phyloP scores from a whole-genome alignment of 1,140 invertebrate species.

The Drosophila asahinai region DNA sequence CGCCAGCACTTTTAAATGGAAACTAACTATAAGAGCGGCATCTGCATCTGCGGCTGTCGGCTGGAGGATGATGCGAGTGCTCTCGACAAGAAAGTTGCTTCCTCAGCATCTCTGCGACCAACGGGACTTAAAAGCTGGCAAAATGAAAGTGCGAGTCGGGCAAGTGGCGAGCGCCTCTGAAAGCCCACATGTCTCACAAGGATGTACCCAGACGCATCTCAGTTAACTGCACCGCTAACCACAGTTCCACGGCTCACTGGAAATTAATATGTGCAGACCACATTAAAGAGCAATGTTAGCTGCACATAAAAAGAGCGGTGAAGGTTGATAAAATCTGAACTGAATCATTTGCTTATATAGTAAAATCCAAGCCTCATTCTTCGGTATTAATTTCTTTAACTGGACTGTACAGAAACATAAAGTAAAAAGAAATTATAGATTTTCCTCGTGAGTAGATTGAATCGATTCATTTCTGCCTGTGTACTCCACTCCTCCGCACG shows the following conservation, averaged over 20 bases:
- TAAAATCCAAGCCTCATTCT: background rate
- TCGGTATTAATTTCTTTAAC: background rate
- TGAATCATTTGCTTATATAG: background rate
- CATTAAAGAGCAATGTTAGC: slow-evolving; percentile 40
- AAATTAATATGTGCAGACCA: slow-evolving; percentile 35
- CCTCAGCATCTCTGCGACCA: slow-evolving; percentile 29
- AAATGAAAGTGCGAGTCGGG: slow-evolving; percentile 72
- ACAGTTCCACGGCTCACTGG: slow-evolving; percentile 60
- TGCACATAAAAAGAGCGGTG: slow-evolving; percentile 46
- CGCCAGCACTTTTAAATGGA: slow-evolving; percentile 25
- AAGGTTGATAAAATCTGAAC: too few species aligned
- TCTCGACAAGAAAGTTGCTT: slow-evolving; percentile 70
- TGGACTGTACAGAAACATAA: too few species aligned
- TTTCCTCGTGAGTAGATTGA: background rate
- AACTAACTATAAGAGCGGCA: slow-evolving; percentile 34
- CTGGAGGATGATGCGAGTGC: slow-evolving; percentile 40
- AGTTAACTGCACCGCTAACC: slow-evolving; percentile 50
- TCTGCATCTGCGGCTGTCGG: slow-evolving; percentile 47
- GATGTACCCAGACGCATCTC: slow-evolving; percentile 50
- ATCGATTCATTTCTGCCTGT: slow-evolving; percentile 13
- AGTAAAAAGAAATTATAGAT: background rate
- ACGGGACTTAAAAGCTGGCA: slow-evolving; percentile 54
- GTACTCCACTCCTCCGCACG: slow-evolving; percentile 32
- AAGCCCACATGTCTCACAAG: slow-evolving; percentile 35
- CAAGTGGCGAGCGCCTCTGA: slow-evolving; percentile 22